Percentiles rank a stretch among this genome's conserved stretches.
These are phyloP conservation scores for Gasteruption jaculator DNA, from an alignment of 2,888 invertebrate genomes.

Conservation along the genomic window DNA sequence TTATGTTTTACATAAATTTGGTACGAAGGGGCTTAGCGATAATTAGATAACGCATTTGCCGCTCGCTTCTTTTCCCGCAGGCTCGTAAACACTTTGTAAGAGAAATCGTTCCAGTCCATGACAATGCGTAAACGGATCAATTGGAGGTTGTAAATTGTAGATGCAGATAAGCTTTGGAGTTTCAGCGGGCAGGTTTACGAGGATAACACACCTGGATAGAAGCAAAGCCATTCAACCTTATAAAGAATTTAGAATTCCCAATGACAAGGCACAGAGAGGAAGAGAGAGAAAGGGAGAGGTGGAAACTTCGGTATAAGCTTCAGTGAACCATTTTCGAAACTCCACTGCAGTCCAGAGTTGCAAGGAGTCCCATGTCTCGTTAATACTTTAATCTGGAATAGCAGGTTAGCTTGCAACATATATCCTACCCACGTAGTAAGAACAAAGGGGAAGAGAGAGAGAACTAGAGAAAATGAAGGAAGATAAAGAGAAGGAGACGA, in stretches of 20 bases:
- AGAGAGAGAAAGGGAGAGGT: no score
- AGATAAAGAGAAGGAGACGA: no score
- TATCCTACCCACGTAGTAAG: slow-evolving; percentile 4
- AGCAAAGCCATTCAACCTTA: slow-evolving; percentile 24
- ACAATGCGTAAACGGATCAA: slow-evolving; percentile 35
- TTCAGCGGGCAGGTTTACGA: slow-evolving; percentile 16
- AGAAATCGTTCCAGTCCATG: no score
- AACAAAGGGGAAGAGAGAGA: slow-evolving; percentile 3
- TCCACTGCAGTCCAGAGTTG: no score
- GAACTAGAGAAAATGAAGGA: neutral
- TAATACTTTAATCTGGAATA: slow-evolving; percentile 29
- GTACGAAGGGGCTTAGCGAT: no score
- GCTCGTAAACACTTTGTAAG: no score
- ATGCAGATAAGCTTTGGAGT: slow-evolving; percentile 37
- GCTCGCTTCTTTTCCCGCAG: slow-evolving; percentile 2
- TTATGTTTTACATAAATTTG: no score
- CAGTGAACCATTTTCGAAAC: no score
- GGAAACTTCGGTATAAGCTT: no score
- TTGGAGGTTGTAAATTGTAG: slow-evolving; percentile 37
- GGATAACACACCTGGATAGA: slow-evolving; percentile 14
- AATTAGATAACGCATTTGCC: no score
- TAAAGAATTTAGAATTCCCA: slow-evolving; percentile 28
- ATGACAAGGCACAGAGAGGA: slow-evolving; percentile 13
- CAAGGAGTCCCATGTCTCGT: slow-evolving; percentile 22
- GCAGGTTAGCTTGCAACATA: slow-evolving; percentile 7